Base-by-base conservation (phyloP, 2,113 vertebrate species). In the Pseudois nayaur region DNA sequence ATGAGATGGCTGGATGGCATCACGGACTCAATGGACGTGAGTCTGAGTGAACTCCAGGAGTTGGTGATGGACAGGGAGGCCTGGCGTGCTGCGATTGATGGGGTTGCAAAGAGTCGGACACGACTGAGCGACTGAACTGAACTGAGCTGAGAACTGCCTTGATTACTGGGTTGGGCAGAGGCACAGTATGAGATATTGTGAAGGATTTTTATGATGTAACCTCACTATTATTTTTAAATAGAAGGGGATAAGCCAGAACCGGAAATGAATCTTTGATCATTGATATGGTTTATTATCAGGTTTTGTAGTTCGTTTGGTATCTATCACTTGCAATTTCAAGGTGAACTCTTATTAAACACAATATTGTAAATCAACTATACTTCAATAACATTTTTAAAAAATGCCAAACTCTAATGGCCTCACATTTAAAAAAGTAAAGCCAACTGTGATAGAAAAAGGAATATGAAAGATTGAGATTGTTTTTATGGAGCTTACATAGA, bases 371-470 rank as follows among this genome's bases (percentile, higher is more conserved):
- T 50, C 45, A 81, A 81, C 78, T 81, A 52, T 50, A 52, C 29
- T 52, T 50, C 27, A 31, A 79, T 33, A 79, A 79, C 27, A 48
- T 79, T 78, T 31, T 10, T 10, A 0, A 1, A 81, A 48, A 33
- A 93, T 84, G 13, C 9, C 81, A 15, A 95, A 97, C n/a, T 92
- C 36, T 83, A 67, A 60, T 52, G 29, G 13, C 1, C 33, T 78
- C 36, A 92, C 36, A 82, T 87, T 83, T 96, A 62, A 94, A 81
- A 95, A 79, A 93, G 9, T 52, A 83, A 95, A 86, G 8, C 52
- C 31, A 95, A 62, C 16, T 71, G 19, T 71, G 45, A 94, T 25
- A 71, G n/a, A 95, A 90, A 89, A 43, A 79, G 16, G 4, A 94
- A 92, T 27, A 87, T 27, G 15, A 89, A 13, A 94, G 14, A 50